Evolutionary conservation across 2,797 vertebrate genomes (phyloP).

Genomic region (Oreochromis mossambicus): DNA sequence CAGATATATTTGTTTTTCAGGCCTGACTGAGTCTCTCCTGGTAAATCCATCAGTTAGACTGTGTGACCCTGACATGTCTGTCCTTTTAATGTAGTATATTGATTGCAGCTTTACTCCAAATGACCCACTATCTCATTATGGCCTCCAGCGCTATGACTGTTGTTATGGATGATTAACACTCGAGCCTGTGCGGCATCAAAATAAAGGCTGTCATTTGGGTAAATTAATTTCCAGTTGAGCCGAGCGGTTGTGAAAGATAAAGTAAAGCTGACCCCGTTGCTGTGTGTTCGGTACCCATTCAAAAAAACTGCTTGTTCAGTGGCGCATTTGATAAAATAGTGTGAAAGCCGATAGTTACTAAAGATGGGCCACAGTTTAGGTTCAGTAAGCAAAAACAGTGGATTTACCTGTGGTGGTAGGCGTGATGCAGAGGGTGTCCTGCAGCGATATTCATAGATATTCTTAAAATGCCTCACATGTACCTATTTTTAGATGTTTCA

Average conservation of each 20-base stretch:
- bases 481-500: not conserved
- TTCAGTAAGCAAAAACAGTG: not conserved
- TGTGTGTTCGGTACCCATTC: not conserved
- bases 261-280: not conserved
- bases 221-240: conserved; percentile 35
- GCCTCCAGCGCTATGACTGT: conserved; percentile 1
- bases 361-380: not conserved
- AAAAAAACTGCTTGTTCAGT: not conserved
- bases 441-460: not conserved
- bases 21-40: conserved; percentile 5
- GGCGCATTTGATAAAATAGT: not conserved
- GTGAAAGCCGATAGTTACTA: not conserved
- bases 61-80: conserved; percentile 42
- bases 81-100: conserved; percentile 54
- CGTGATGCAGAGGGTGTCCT: not conserved
- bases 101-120: conserved; percentile 41
- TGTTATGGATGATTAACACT: conserved; percentile 29
- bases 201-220: conserved; percentile 25
- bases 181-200: not conserved
- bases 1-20: conserved; percentile 21
- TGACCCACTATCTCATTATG: conserved; percentile 28
- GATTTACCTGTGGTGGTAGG: not conserved
- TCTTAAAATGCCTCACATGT: not conserved
- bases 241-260: not conserved
- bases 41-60: conserved; percentile 38